phyloP scores from a whole-genome alignment of 2,113 vertebrate genomes.

The Grallaria varia region DNA sequence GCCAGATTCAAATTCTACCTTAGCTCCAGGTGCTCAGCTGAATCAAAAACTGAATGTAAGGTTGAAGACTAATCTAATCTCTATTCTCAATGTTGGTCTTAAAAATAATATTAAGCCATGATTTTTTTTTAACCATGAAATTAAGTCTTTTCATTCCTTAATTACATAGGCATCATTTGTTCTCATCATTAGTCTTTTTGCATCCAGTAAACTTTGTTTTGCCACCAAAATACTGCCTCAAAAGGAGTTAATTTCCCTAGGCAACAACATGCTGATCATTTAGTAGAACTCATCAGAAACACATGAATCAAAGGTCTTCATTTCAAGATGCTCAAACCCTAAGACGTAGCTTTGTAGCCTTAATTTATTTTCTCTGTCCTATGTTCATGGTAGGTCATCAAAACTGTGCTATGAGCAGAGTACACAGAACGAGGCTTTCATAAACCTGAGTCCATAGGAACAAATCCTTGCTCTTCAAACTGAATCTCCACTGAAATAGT shows the following conservation, averaged over 20 bases:
- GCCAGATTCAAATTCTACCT: background rate
- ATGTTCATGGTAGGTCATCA: background rate
- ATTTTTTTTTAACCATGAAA: background rate
- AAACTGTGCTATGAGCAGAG: background rate
- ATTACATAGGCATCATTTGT: background rate
- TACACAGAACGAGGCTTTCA: background rate
- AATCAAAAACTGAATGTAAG: background rate
- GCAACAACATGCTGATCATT: accelerated
- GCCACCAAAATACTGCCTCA: background rate
- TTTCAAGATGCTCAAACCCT: background rate
- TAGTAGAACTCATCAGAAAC: background rate
- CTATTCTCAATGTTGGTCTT: background rate
- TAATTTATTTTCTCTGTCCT: background rate
- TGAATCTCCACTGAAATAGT: background rate
- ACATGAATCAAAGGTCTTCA: background rate
- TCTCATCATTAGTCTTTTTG: background rate
- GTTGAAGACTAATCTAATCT: background rate
- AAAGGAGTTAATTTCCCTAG: background rate
- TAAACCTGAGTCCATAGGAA: background rate
- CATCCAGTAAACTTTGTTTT: background rate
- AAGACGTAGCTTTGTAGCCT: background rate
- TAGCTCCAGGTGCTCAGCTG: background rate
- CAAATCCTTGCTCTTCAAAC: background rate
- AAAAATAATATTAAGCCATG: background rate
- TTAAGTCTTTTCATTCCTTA: background rate